A percentile compares a stretch with the other conserved stretches of the same genome.
Conservation (phyloP, 2,113 vertebrate genomes). For the Nesogale talazaci region DNA sequence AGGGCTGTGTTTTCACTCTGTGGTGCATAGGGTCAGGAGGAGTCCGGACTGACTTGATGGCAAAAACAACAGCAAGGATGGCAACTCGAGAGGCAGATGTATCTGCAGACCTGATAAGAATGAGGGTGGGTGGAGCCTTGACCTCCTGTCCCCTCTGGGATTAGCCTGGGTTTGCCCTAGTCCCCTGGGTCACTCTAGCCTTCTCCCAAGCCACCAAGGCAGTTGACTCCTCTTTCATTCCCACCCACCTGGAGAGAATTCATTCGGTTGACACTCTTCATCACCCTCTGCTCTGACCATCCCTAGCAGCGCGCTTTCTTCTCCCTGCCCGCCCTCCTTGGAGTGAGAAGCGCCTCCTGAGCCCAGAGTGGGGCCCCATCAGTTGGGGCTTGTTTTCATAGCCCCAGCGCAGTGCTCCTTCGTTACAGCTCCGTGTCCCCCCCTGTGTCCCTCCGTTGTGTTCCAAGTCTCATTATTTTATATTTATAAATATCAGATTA, state of each 20-base stretch:
- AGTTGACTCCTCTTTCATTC: background rate
- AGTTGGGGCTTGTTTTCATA: conserved; percentile 59
- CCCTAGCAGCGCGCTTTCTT: background rate
- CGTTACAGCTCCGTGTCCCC: conserved; percentile 65
- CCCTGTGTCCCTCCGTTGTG: conserved; percentile 59
- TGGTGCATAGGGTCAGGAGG: too few relatives aligned
- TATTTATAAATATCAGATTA: conserved; percentile 76
- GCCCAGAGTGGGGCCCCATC: conserved; percentile 12
- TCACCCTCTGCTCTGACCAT: background rate
- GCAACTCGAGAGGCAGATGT: background rate
- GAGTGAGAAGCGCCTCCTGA: conserved; percentile 38
- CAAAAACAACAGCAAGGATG: too few relatives aligned
- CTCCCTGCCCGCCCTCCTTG: conserved; percentile 32
- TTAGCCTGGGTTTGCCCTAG: background rate
- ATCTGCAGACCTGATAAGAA: too few relatives aligned
- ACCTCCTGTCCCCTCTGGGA: background rate
- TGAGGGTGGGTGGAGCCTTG: background rate
- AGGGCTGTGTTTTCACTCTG: too few relatives aligned
- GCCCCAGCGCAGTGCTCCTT: conserved; percentile 59
- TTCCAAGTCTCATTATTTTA: conserved; percentile 77
- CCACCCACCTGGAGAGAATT: background rate
- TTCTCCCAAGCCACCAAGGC: background rate
- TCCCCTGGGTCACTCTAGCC: background rate
- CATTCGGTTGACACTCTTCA: background rate
- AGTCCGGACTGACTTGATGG: too few relatives aligned